Conservation (phyloP, 2,888 invertebrate species). For the Gastracanthus pulcherrimus region DNA sequence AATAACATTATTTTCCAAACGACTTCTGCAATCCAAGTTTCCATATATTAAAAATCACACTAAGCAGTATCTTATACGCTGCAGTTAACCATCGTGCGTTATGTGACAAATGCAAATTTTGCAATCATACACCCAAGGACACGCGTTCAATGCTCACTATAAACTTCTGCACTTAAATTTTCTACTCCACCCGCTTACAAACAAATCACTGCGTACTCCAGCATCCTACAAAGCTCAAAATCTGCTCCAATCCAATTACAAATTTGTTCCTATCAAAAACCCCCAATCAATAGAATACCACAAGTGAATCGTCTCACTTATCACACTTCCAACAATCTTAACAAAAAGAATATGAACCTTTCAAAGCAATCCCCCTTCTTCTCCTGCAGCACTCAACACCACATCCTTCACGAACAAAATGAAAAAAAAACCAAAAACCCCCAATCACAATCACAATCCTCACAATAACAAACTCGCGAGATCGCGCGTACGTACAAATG, state of each 20-base stretch:
- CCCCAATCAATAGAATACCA: slow-evolving; percentile 3
- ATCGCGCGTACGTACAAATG: background rate
- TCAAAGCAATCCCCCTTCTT: background rate
- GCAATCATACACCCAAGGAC: background rate
- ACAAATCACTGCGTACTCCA: no score
- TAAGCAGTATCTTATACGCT: background rate
- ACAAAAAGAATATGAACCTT: no score
- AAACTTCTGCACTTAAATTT: background rate
- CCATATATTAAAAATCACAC: background rate
- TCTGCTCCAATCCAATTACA: background rate
- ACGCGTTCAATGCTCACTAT: background rate
- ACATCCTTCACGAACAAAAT: background rate
- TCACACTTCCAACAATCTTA: background rate
- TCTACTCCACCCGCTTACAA: background rate
- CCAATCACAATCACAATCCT: background rate
- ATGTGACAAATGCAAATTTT: background rate
- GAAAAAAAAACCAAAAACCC: background rate
- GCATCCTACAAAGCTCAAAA: no score
- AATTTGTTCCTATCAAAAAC: background rate
- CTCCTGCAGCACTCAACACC: background rate
- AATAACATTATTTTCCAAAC: background rate
- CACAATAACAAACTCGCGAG: background rate
- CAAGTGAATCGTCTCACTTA: background rate
- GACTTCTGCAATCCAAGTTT: background rate
- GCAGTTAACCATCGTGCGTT: background rate